These are phyloP conservation scores for Nasonia oneida DNA, from an alignment of 2,888 invertebrate species.

Conservation along the genomic window DNA sequence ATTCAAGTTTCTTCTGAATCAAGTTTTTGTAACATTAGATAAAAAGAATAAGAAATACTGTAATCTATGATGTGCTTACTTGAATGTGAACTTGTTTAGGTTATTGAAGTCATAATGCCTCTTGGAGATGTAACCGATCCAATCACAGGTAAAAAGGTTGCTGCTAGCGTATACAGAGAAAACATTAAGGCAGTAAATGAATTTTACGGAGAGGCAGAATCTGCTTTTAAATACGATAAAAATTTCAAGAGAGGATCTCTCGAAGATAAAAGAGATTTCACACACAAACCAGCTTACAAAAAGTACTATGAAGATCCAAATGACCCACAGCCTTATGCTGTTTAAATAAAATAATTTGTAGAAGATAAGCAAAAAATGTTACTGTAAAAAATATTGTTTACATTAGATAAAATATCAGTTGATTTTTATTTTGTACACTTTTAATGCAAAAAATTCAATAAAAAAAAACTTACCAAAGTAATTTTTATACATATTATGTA, in stretches of 20 bases:
- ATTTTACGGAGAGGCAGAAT: constrained; percentile 85
- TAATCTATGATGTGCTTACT: background rate
- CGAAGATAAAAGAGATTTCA: constrained; percentile 90
- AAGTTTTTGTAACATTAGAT: too few relatives aligned
- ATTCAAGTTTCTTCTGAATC: too few relatives aligned
- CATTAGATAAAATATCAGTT: constrained; percentile 41
- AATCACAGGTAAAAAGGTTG: constrained; percentile 89
- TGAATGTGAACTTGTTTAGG: constrained; percentile 64
- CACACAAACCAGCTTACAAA: constrained; percentile 87
- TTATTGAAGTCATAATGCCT: constrained; percentile 89
- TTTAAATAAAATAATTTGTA: constrained; percentile 69
- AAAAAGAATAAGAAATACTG: too few relatives aligned
- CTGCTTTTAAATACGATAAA: constrained; percentile 87
- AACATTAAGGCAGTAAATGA: constrained; percentile 85
- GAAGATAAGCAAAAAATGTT: constrained; percentile 32
- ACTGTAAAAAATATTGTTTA: constrained; percentile 44
- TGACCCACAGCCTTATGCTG: constrained; percentile 86
- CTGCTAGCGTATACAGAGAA: constrained; percentile 87
- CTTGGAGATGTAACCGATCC: constrained; percentile 93
- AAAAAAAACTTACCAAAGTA: constrained; percentile 32
- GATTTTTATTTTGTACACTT: constrained; percentile 48
- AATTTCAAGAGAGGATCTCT: constrained; percentile 90
- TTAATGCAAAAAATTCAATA: constrained; percentile 43
- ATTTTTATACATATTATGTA: constrained; percentile 31
- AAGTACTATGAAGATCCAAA: constrained; percentile 90